Percentiles rank a stretch among this genome's conserved stretches.
Evolutionary conservation across 2,888 invertebrate genomes (phyloP).

Genomic region (Orthosia incerta): DNA sequence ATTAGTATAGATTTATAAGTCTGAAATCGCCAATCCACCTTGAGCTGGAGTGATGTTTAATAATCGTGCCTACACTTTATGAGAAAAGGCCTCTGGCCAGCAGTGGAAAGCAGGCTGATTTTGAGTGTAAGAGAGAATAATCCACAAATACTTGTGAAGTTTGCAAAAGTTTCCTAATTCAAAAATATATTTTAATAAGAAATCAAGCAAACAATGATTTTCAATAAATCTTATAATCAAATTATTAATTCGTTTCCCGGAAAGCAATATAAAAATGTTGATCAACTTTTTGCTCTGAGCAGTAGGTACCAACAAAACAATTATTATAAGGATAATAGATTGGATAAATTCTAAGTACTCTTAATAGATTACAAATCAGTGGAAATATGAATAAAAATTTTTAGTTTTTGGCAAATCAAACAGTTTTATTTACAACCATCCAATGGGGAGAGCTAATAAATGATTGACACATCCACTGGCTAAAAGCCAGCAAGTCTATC

Average conservation of each 20-base stretch:
- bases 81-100: too few relatives aligned
- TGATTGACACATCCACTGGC: constrained; percentile 68
- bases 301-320: neutral
- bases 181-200: neutral
- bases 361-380: neutral
- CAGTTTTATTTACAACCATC: constrained; percentile 44
- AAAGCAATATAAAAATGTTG: neutral
- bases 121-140: too few relatives aligned
- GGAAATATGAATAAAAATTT: neutral
- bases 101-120: too few relatives aligned
- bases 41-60: too few relatives aligned
- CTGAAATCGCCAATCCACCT: too few relatives aligned
- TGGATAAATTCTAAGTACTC: neutral
- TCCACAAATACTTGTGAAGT: neutral
- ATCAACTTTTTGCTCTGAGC: neutral
- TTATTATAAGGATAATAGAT: neutral
- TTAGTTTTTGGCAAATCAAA: constrained; percentile 41
- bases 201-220: neutral
- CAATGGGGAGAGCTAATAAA: constrained; percentile 53
- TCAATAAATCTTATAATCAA: neutral
- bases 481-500: constrained; percentile 59
- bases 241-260: neutral
- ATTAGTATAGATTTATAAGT: too few relatives aligned
- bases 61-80: neutral
- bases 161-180: neutral